phyloP scores from a whole-genome alignment of 2,888 invertebrate genomes.

The Athetis lepigone region DNA sequence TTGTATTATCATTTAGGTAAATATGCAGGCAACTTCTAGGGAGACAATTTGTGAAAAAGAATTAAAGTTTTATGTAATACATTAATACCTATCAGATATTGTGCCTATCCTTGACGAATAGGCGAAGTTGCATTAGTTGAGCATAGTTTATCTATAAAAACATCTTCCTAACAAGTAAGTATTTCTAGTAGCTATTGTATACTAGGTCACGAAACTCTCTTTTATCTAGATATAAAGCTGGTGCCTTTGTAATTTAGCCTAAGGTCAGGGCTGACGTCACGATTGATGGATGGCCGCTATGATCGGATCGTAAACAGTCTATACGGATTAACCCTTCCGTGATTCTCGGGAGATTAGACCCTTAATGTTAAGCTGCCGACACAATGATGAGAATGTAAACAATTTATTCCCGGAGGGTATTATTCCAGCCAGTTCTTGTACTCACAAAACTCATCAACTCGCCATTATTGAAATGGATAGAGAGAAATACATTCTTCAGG shows the following conservation, averaged over 20 bases:
- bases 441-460: neutral
- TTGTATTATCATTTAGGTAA: too few species aligned
- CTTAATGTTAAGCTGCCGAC: slow-evolving; percentile 10
- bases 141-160: too few species aligned
- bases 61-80: too few species aligned
- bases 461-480: neutral
- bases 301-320: slow-evolving; percentile 55
- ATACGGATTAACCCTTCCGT: slow-evolving; percentile 44
- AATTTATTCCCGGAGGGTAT: neutral
- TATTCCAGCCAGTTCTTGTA: neutral
- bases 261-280: slow-evolving; percentile 54
- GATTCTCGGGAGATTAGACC: slow-evolving; percentile 37
- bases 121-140: too few species aligned
- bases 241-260: slow-evolving; percentile 65
- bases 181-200: neutral
- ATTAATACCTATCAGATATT: too few species aligned
- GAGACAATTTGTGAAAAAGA: too few species aligned
- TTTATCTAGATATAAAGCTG: slow-evolving; percentile 14
- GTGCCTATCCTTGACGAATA: too few species aligned
- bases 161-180: too few species aligned
- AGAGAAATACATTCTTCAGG: neutral
- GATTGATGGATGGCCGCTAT: slow-evolving; percentile 66
- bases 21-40: too few species aligned
- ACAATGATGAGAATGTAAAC: neutral
- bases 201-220: neutral